Evolutionary conservation across 2,113 vertebrate genomes (phyloP).

Genomic region (Anas platyrhynchos): DNA sequence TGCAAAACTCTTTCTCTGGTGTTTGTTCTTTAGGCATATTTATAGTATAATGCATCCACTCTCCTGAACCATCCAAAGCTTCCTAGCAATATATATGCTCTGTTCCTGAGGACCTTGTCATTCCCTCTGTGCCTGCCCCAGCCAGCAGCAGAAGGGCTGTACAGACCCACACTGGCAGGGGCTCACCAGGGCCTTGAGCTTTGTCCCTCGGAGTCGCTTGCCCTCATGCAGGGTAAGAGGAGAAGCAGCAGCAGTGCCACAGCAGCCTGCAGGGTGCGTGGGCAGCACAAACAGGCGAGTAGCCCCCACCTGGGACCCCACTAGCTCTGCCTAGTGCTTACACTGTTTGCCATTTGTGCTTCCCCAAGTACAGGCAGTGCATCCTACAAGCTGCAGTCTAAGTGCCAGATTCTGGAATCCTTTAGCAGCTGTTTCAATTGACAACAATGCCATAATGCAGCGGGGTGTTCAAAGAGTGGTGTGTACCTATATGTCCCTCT

Average conservation of each 20-base stretch:
- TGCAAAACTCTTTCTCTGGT: not conserved
- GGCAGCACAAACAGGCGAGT: not conserved
- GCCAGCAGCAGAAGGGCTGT: no score
- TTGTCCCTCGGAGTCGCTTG: rapidly evolving
- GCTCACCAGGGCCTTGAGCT: not conserved
- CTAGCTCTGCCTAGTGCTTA: not conserved
- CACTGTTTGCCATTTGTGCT: not conserved
- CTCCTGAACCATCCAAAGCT: not conserved
- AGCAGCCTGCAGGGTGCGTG: not conserved
- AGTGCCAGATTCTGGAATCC: not conserved
- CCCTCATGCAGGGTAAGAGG: not conserved
- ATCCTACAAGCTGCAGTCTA: not conserved
- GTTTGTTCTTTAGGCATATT: not conserved
- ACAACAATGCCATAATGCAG: not conserved
- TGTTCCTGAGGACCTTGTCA: not conserved
- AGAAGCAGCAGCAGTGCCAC: not conserved
- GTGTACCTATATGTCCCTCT: not conserved
- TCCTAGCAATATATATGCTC: not conserved
- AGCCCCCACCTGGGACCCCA: not conserved
- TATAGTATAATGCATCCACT: not conserved
- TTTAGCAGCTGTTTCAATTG: not conserved
- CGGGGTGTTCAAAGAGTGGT: not conserved
- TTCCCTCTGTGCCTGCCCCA: not conserved
- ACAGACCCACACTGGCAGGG: no score
- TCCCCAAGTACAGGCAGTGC: not conserved